A percentile compares a stretch with the other conserved stretches of the same genome.
phyloP scores from a whole-genome alignment of 2,888 invertebrate genomes.

The Protonemura montana region DNA sequence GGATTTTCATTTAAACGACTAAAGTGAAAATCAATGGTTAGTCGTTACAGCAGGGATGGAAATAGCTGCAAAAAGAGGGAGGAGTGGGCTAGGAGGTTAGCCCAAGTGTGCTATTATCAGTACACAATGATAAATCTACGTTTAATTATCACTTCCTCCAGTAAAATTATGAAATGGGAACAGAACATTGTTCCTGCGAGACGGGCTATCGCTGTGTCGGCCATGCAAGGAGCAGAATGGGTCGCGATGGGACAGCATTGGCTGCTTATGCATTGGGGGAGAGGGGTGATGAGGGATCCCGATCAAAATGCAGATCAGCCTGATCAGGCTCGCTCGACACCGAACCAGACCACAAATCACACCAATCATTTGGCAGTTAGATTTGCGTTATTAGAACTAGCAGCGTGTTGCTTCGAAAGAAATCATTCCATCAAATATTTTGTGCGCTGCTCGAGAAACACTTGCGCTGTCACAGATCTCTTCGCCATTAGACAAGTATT shows the following conservation, averaged over 20 bases:
- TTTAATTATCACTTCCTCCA: constrained; percentile 46
- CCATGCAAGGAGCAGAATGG: not conserved
- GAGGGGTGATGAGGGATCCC: not conserved
- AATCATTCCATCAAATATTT: not conserved
- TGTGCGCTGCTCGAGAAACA: not conserved
- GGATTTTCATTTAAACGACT: constrained; percentile 9
- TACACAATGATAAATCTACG: constrained; percentile 46
- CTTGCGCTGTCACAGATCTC: not conserved
- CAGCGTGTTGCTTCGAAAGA: not conserved
- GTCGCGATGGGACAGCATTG: not conserved
- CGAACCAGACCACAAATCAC: not conserved
- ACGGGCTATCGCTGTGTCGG: not conserved
- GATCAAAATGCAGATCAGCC: not conserved
- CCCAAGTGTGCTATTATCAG: constrained; percentile 43
- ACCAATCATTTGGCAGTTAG: not conserved
- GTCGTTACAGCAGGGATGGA: constrained; percentile 34
- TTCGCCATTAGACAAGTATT: not conserved
- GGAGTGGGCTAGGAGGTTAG: not conserved
- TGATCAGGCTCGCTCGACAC: not conserved
- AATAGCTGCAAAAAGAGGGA: constrained; percentile 28
- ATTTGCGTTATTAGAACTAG: not conserved
- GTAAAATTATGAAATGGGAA: constrained; percentile 25
- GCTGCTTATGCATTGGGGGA: not conserved
- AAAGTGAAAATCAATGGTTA: constrained; percentile 38
- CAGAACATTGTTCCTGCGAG: not conserved